Evolutionary conservation across 2,797 vertebrate genomes (phyloP), one percentile per base, ranked within the genome.

Genomic region (Cercopithecus mitis): DNA sequence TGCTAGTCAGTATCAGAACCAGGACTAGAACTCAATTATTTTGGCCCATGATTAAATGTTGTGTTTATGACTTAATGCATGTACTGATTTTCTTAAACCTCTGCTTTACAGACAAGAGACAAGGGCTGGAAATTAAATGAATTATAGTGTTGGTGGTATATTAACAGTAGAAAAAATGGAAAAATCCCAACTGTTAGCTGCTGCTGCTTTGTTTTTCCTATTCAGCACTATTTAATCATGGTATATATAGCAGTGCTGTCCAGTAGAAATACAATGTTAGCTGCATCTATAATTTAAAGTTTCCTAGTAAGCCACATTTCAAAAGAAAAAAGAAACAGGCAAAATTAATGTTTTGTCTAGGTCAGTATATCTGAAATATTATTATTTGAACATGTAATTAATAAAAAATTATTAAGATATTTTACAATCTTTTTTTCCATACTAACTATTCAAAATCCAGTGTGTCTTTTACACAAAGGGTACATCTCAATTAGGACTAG

Each of bases 331-430:
- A 88, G 19, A 91, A 94, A 80, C 24, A 88, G 24, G 19, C 55
- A 2, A 95, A 92, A 80, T 97, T 89, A 94, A 85, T 82, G 57
- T 50, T 96, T 90, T 95, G 17, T 80, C 58, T 76, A 89, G 83
- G 72, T 43, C 12, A 73, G 0, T 77, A 88, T 92, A 52, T 93
- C 19, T 9, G 87, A 80, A 95, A 72, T 91, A 64, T 92, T 95
- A 24, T 73, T 92, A 76, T 96, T 87, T 91, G 55, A 95, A 52
- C 39, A 88, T 94, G 10, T 64, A 84, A 70, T 80, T 30, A 88
- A 7, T 87, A 52, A 43, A 83, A 73, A 77, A 55, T 91, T 91
- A 87, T 52, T 94, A 87, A 80, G 43, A 5, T 91, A 80, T 76
- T 96, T 96, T 89, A 22, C 6, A 15, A 4, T 89, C 45, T 0